phyloP scores from a whole-genome alignment of 2,113 vertebrate genomes.

The Serilophus lunatus region DNA sequence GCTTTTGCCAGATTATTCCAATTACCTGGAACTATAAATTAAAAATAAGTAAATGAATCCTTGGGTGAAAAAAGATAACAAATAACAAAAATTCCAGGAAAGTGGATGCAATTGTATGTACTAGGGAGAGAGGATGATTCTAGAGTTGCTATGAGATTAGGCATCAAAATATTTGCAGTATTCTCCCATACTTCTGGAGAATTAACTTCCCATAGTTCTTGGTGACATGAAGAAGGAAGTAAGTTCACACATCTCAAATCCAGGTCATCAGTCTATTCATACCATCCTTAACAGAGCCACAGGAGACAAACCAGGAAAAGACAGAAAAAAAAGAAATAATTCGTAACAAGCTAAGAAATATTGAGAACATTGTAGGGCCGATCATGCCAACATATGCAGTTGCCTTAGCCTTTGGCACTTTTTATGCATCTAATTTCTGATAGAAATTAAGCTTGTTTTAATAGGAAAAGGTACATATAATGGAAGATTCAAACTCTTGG shows the following conservation, averaged over 20 bases:
- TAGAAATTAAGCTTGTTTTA: not conserved
- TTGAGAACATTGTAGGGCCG: not conserved
- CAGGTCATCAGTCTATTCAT: not conserved
- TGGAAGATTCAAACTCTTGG: not conserved
- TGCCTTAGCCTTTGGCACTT: not conserved
- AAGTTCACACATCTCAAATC: not conserved
- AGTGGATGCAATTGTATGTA: not conserved
- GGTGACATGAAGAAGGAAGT: not conserved
- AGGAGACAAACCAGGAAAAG: not conserved
- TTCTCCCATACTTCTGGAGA: not conserved
- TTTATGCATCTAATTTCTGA: not conserved
- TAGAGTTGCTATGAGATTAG: not conserved
- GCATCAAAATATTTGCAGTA: not conserved
- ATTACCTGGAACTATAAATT: not conserved
- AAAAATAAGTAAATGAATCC: not conserved
- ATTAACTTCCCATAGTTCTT: not conserved
- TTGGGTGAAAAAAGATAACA: not conserved
- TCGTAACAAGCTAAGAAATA: not conserved
- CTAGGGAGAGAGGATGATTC: not conserved
- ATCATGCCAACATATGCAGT: not conserved
- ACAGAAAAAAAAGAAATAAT: not conserved
- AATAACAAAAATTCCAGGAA: not conserved
- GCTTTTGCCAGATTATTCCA: not conserved
- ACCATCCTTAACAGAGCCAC: not conserved
- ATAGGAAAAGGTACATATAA: not conserved